Evolutionary conservation across 2,888 invertebrate species (phyloP), one percentile per base, ranked within the genome.

Genomic region (Morpho achilles): DNA sequence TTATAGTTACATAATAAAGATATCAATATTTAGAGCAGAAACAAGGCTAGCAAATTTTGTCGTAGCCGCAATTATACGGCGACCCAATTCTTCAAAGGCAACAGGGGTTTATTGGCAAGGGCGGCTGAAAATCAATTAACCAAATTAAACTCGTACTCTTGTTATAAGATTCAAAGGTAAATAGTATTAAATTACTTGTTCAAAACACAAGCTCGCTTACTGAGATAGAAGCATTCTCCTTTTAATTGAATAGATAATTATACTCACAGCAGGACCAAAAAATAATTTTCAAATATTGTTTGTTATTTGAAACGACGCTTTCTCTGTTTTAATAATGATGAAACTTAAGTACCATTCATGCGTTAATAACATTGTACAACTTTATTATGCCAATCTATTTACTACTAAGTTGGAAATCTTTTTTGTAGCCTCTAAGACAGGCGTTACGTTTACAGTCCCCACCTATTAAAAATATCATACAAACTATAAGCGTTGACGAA

Each of bases 121-220:
- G 7, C 45, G n/a, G 45, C 45, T 45, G 45, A 42, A 50, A 43
- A 50, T 50, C 50, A 50, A 43, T 22, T 43, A 43, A 42, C 42
- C 42, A 42, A 23, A 50, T 50, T 50, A 22, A n/a, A 42, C 42
- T 50, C 8, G 42, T 23, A 22, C 42, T 23, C 43, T 42, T 23
- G 8, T 42, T 50, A 7, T 50, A 22, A 43, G 42, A 42, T 43
- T 50, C 43, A 39, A 23, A 50, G 41, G 42, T 50, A 42, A 42
- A 50, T 50, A 42, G 8, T 39, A 50, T 50, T 50, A 43, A 42
- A 32, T 39, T 8, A 7, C 32, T 8, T 32, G 40, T 10, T 50
- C 40, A 7, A 50, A 40, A 23, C 7, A 7, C 23, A n/a, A 9
- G 23, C 32, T n/a, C 32, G 7, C 23, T n/a, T 0, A 49, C 23